A percentile compares a stretch with the other conserved stretches of the same genome.
These are phyloP conservation scores for Phycodurus eques DNA, from an alignment of 2,113 vertebrate species.

Conservation along the genomic window DNA sequence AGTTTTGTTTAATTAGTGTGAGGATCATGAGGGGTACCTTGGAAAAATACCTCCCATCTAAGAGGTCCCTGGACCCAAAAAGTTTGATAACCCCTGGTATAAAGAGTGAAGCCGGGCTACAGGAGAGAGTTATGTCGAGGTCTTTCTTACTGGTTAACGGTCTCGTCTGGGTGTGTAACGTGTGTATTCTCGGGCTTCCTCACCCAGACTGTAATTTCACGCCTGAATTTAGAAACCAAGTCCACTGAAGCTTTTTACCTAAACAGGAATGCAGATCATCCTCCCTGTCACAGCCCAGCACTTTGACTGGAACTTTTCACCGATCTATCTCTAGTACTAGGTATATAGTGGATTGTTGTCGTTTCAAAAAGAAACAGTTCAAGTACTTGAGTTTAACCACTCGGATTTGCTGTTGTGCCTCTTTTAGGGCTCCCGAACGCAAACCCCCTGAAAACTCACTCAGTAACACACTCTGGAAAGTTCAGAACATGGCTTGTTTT, in stretches of 20 bases:
- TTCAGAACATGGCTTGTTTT: too few relatives aligned
- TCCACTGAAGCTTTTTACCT: slow-evolving; percentile 17
- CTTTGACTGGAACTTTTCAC: slow-evolving; percentile 15
- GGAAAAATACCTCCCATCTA: not conserved
- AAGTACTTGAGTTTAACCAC: too few relatives aligned
- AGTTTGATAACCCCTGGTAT: not conserved
- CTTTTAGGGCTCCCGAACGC: too few relatives aligned
- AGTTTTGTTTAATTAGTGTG: too few relatives aligned
- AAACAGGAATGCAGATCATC: slow-evolving; percentile 18
- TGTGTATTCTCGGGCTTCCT: slow-evolving; percentile 47
- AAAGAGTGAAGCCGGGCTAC: not conserved
- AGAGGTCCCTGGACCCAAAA: not conserved
- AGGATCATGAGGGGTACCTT: not conserved
- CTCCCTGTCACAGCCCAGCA: slow-evolving; percentile 18
- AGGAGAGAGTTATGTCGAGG: slow-evolving; percentile 2
- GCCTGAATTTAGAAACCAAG: slow-evolving; percentile 48
- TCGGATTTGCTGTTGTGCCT: too few relatives aligned
- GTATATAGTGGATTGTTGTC: too few relatives aligned
- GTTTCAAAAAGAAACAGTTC: too few relatives aligned
- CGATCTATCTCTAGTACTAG: too few relatives aligned
- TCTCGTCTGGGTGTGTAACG: slow-evolving; percentile 52
- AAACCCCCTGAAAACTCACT: too few relatives aligned
- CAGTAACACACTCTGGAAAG: too few relatives aligned
- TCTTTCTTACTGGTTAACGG: slow-evolving; percentile 37
- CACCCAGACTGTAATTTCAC: slow-evolving; percentile 63